These are phyloP conservation scores for Misgurnus mizolepis DNA, from an alignment of 2,113 vertebrate genomes.

Conservation along the genomic window DNA sequence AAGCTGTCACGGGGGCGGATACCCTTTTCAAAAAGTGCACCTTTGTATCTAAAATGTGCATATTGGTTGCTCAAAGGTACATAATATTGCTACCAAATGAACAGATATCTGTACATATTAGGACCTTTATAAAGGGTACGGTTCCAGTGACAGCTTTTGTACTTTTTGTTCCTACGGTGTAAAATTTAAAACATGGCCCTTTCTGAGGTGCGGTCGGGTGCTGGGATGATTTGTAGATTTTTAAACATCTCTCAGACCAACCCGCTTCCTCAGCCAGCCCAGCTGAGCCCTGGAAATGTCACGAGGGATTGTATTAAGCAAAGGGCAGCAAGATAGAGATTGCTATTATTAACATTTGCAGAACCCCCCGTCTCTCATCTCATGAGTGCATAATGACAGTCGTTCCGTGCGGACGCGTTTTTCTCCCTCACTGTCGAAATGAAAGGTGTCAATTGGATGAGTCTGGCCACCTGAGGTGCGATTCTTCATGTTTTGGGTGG, in stretches of 20 bases:
- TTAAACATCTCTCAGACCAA: constrained; percentile 9
- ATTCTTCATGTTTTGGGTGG: constrained; percentile 26
- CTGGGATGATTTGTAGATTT: constrained; percentile 11
- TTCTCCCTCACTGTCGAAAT: constrained; percentile 20
- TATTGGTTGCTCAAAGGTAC: too few species aligned
- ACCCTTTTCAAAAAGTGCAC: too few species aligned
- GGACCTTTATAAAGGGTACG: too few species aligned
- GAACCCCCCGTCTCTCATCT: constrained; percentile 37
- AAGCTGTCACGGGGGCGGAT: too few species aligned
- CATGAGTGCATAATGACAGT: constrained; percentile 41
- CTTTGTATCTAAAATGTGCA: too few species aligned
- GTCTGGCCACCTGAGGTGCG: constrained; percentile 39
- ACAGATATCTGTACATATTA: too few species aligned
- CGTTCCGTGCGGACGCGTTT: constrained; percentile 24
- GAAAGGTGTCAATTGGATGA: constrained; percentile 41
- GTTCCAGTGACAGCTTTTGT: too few species aligned
- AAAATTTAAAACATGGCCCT: too few species aligned
- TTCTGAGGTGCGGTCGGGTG: too few species aligned
- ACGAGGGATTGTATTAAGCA: constrained; percentile 53
- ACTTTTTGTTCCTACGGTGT: too few species aligned
- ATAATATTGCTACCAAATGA: too few species aligned
- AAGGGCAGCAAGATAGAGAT: constrained; percentile 50
- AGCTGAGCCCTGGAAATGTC: constrained; percentile 49
- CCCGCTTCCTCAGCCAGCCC: neutral
- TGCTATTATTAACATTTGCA: constrained; percentile 56